Percentiles rank a stretch among this genome's conserved stretches.
phyloP scores from a whole-genome alignment of 2,888 invertebrate genomes.

The Clepsis dumicolana region DNA sequence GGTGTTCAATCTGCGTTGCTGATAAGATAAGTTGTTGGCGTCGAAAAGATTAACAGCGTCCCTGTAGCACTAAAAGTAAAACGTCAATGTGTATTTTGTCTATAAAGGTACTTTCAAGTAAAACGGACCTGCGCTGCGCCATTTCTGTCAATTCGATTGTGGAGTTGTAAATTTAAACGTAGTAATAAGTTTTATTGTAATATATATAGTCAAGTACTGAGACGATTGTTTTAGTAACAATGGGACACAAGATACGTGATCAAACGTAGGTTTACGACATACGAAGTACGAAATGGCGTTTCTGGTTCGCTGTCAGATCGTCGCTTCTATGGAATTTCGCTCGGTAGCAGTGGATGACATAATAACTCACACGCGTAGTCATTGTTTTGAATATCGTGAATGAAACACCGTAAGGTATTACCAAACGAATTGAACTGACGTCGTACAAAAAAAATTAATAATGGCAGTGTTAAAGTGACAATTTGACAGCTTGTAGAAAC shows the following conservation, averaged over 20 bases:
- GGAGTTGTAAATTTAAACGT: constrained; percentile 14
- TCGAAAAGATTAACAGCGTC: no score
- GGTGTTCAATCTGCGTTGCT: no score
- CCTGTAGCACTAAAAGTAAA: no score
- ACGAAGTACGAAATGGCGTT: not conserved
- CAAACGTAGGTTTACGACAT: constrained; percentile 15
- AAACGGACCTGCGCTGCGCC: not conserved
- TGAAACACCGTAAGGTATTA: no score
- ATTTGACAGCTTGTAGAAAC: not conserved
- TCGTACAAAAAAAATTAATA: no score
- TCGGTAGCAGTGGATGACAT: no score
- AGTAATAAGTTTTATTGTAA: constrained; percentile 19
- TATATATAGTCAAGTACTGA: constrained; percentile 12
- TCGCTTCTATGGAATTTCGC: not conserved
- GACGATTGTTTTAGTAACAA: constrained; percentile 21
- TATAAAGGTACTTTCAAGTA: not conserved
- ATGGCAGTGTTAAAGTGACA: not conserved
- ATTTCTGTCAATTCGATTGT: constrained; percentile 28
- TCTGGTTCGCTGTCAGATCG: not conserved
- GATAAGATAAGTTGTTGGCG: no score
- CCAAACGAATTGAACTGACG: no score
- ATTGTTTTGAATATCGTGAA: no score
- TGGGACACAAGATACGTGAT: constrained; percentile 33
- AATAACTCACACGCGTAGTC: no score
- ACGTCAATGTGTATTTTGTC: not conserved